Evolutionary conservation across 2,888 invertebrate species (phyloP).

Genomic region (Dendrolimus pini): DNA sequence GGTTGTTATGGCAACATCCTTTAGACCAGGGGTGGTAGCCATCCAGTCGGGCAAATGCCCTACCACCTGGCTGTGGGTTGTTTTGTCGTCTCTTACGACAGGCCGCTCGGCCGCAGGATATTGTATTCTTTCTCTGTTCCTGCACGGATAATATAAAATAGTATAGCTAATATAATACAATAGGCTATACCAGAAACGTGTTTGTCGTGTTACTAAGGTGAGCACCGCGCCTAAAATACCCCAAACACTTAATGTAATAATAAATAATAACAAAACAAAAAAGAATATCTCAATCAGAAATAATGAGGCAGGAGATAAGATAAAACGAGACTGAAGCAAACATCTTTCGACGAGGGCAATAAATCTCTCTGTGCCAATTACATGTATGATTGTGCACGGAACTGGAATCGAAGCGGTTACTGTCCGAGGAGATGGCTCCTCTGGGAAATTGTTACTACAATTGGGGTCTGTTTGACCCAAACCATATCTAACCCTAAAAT

Average conservation of each 20-base stretch:
- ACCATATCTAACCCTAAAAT: neutral
- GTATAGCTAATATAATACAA: no score
- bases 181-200: no score
- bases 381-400: constrained; percentile 50
- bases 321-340: constrained; percentile 50
- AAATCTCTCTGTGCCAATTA: constrained; percentile 66
- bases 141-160: no score
- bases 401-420: constrained; percentile 31
- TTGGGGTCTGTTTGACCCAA: constrained; percentile 27
- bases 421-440: constrained; percentile 42
- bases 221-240: neutral
- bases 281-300: constrained; percentile 52
- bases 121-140: no score
- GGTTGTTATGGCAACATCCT: no score
- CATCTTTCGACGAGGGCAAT: constrained; percentile 48
- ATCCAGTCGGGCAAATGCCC: no score
- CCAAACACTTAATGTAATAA: constrained; percentile 39
- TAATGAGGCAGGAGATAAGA: constrained; percentile 61
- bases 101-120: no score
- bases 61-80: no score
- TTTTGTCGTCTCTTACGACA: no score
- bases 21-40: no score
- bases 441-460: constrained; percentile 52
- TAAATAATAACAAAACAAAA: constrained; percentile 48
- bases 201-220: no score